phyloP scores from a whole-genome alignment of 2,113 vertebrate species.

The Vulpes vulpes region DNA sequence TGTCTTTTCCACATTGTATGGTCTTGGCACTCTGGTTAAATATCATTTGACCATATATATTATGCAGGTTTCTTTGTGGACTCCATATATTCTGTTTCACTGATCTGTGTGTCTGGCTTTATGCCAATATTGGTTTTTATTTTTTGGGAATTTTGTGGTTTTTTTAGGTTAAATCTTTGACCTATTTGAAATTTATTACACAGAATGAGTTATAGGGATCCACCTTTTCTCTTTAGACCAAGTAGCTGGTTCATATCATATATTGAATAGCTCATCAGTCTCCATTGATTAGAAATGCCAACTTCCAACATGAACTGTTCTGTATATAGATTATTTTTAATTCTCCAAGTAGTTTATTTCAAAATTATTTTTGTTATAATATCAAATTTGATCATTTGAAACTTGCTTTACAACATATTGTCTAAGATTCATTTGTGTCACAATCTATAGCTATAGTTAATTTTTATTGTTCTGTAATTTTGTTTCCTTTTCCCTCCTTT shows the following conservation, averaged over 20 bases:
- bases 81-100: background rate
- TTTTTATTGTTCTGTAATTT: background rate
- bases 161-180: background rate
- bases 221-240: background rate
- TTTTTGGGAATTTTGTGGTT: background rate
- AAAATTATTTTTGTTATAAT: background rate
- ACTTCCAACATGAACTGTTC: background rate
- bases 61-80: background rate
- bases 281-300: background rate
- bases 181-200: background rate
- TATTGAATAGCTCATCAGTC: background rate
- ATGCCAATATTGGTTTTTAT: background rate
- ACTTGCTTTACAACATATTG: background rate
- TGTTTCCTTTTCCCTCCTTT: background rate
- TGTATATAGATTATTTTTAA: background rate
- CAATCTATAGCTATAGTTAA: background rate
- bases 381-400: slow-evolving; percentile 4
- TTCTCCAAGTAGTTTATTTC: slow-evolving; percentile 15
- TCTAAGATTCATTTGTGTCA: background rate
- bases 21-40: background rate
- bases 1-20: background rate
- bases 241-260: background rate
- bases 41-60: background rate
- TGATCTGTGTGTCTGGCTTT: background rate
- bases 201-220: background rate